Evolutionary conservation across 2,113 vertebrate genomes (phyloP), one percentile per base, ranked within the genome.

Genomic region (Daboia siamensis): DNA sequence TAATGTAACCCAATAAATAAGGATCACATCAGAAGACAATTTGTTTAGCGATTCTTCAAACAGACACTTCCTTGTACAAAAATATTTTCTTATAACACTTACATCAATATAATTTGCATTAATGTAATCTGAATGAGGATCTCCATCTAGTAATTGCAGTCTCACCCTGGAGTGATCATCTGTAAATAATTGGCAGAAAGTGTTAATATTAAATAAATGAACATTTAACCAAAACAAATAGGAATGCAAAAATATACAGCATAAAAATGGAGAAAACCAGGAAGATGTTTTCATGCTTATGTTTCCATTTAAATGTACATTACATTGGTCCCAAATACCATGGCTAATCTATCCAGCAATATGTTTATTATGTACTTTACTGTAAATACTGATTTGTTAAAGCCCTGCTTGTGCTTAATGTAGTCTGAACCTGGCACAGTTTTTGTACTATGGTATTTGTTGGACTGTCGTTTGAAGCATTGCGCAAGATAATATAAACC

Each of bases 41-140:
- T 80, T 80, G 17, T 17, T 39, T 80, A 80, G 33, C 0, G 6
- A 80, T 21, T 80, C 17, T 80, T 20, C 74, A 80, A 80, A 20
- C 15, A 80, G 7, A 33, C 33, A 21, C 3, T 8, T 21, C 7
- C 39, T 33, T 80, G 17, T 44, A 33, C 33, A 80, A 80, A 69
- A 20, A 55, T 29, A 56, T 5, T 33, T 1, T 90, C 85, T 91
- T 90, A 0, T 26, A 44, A 89, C 85, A 97, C 98, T 99, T 96
- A 99, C 99, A 0, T 99, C 99, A 2, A 99, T 99, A 92, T 99
- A 99, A 95, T 99, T 99, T 97, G 99, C 99, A n/a, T 99, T 99
- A 96, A 99, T 99, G 96, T 99, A 99, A 98, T 99, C 99, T 0
- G 99, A 99, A 96, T 99, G 99, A 5, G 98, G 98, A 97, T 99